Base-by-base conservation (phyloP, 1,140 invertebrate genomes). In the Drosophila subpulchrella region DNA sequence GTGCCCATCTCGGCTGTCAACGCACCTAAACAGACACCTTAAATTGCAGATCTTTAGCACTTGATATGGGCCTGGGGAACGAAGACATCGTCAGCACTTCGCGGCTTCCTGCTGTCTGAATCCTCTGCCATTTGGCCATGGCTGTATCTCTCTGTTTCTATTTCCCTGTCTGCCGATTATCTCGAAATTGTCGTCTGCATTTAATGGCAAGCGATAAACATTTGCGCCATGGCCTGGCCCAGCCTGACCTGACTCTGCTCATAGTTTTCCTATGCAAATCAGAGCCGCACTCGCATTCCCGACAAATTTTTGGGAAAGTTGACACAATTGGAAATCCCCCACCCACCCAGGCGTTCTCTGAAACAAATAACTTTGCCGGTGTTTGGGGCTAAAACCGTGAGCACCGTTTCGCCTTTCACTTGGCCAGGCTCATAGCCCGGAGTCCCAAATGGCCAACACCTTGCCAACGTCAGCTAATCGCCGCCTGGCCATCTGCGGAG, bases 291-390 rank as follows among this genome's bases (percentile, higher is more conserved):
- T 65, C 59, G 34, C 75, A 85, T 86, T 86, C 78, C 68, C 50
- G 50, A 66, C 48, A 67, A 67, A 56, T 79, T 77, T 81, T 85
- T 63, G 82, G 71, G 83, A 88, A 88, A 86, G 83, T 86, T 86
- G 83, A 88, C 83, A 86, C 75, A 88, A 75, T 86, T 86, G 82
- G 75, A 68, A 77, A n/a, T 38, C 41, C 17, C 10, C 17, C 2
- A 15, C 42, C 42, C 17, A 10, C 10, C 10, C 11, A 8, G 11
- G 15, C 8, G 27, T 32, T 41, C 62, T 54, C 15, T 56, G 42
- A 63, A 46, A 42, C 59, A 57, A 65, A 75, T 53, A 54, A 59
- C 30, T 24, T 27, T n/a, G 46, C 44, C 27, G 36, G 46, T 48
- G 42, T 36, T 54, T n/a, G 42, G 50, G 82, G 75, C 75, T 62